phyloP scores from a whole-genome alignment of 2,797 vertebrate genomes.

The Dendrocincla tyrannina region DNA sequence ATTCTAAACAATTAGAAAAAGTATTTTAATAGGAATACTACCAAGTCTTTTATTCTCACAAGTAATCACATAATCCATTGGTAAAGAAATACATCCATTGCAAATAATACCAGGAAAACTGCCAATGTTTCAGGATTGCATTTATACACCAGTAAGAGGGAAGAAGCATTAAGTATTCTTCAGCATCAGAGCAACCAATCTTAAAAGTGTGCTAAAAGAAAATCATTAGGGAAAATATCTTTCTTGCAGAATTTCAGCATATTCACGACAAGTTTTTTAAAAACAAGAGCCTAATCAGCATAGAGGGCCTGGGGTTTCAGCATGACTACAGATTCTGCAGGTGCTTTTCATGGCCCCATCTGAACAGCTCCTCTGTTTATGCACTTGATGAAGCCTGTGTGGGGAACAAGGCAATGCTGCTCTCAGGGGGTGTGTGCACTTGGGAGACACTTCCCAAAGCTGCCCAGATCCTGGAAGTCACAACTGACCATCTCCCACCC shows the following conservation, averaged over 20 bases:
- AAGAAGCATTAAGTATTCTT: background rate
- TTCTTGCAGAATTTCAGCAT: constrained; percentile 19
- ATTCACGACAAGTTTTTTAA: constrained; percentile 17
- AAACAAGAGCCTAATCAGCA: constrained; percentile 48
- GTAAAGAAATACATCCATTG: background rate
- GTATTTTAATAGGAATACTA: background rate
- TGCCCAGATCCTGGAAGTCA: background rate
- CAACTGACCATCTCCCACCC: background rate
- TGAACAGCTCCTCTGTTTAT: background rate
- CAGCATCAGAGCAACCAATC: background rate
- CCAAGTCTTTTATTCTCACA: background rate
- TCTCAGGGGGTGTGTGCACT: background rate
- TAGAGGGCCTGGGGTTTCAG: background rate
- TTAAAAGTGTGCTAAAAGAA: background rate
- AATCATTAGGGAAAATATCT: constrained; percentile 11
- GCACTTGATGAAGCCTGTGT: background rate
- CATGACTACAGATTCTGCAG: constrained; percentile 41
- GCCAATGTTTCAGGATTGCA: background rate
- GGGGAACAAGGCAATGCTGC: background rate
- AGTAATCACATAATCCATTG: background rate
- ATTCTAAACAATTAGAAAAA: background rate
- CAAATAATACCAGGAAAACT: background rate
- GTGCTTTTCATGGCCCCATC: background rate
- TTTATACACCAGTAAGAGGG: background rate
- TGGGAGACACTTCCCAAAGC: background rate